Conservation (phyloP, 2,888 invertebrate species). For the Gnatocerus cornutus region DNA sequence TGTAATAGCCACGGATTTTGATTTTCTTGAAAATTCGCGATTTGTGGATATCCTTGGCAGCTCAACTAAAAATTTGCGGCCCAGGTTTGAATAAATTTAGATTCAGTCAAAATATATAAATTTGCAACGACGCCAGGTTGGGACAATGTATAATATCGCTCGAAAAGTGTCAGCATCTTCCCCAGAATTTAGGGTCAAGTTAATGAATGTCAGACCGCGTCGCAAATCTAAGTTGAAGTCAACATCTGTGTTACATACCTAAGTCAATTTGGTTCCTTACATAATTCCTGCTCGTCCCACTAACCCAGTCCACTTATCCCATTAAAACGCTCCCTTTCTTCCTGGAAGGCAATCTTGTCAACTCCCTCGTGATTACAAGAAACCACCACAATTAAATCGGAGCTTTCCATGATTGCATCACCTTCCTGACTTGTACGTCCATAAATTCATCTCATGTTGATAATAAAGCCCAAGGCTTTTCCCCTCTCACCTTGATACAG, state of each 20-base stretch:
- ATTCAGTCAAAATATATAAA: conserved; percentile 28
- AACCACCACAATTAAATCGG: conserved; percentile 6
- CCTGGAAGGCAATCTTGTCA: conserved; percentile 6
- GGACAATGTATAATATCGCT: neutral
- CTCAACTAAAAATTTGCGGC: conserved; percentile 25
- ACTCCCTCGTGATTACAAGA: conserved; percentile 24
- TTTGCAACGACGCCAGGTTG: conserved; percentile 5
- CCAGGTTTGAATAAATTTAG: conserved; percentile 30
- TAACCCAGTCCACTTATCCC: conserved; percentile 34
- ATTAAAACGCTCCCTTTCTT: conserved; percentile 18
- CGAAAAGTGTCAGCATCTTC: neutral
- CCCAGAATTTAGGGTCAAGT: neutral
- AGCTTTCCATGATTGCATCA: conserved; percentile 11
- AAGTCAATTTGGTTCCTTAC: conserved; percentile 24
- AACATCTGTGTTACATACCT: conserved; percentile 27
- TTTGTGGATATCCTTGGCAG: conserved; percentile 21
- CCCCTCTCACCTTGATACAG: conserved; percentile 22
- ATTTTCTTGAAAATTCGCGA: no score
- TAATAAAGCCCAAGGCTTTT: conserved; percentile 32
- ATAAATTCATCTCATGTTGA: conserved; percentile 29
- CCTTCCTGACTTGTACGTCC: neutral
- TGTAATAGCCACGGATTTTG: neutral
- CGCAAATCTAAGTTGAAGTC: conserved; percentile 6
- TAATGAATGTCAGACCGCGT: conserved; percentile 6
- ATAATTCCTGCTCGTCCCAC: conserved; percentile 32